A percentile compares a stretch with the other conserved stretches of the same genome.
Conservation (phyloP, 2,113 vertebrate species). For the Carlito syrichta region DNA sequence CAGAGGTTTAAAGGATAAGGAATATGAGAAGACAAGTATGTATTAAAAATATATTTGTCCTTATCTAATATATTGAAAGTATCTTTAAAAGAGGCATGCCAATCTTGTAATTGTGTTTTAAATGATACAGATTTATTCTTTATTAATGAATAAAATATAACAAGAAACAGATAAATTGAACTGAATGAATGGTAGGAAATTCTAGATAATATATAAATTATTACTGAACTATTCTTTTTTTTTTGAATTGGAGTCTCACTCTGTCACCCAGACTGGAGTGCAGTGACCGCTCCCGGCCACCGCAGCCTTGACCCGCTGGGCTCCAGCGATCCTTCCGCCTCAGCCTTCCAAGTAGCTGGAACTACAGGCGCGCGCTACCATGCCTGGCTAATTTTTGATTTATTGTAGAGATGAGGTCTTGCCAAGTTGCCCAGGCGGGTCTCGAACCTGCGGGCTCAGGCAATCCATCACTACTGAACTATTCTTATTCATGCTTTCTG, state of each 20-base stretch:
- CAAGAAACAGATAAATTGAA: neutral
- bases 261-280: too few relatives aligned
- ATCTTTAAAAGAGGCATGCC: neutral
- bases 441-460: too few relatives aligned
- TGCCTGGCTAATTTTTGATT: too few relatives aligned
- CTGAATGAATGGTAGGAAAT: neutral
- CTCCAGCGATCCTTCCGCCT: too few relatives aligned
- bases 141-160: neutral
- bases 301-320: too few relatives aligned
- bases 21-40: neutral
- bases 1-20: neutral
- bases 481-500: neutral
- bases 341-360: too few relatives aligned
- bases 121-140: neutral
- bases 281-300: too few relatives aligned
- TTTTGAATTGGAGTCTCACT: too few relatives aligned
- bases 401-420: too few relatives aligned
- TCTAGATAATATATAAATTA: neutral
- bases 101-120: neutral
- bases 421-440: too few relatives aligned
- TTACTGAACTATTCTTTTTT: neutral
- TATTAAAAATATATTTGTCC: neutral
- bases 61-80: neutral
- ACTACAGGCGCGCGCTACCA: too few relatives aligned
- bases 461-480: neutral